These are phyloP conservation scores for Drosophila yooni DNA, from an alignment of 2,888 invertebrate genomes.

Conservation along the genomic window DNA sequence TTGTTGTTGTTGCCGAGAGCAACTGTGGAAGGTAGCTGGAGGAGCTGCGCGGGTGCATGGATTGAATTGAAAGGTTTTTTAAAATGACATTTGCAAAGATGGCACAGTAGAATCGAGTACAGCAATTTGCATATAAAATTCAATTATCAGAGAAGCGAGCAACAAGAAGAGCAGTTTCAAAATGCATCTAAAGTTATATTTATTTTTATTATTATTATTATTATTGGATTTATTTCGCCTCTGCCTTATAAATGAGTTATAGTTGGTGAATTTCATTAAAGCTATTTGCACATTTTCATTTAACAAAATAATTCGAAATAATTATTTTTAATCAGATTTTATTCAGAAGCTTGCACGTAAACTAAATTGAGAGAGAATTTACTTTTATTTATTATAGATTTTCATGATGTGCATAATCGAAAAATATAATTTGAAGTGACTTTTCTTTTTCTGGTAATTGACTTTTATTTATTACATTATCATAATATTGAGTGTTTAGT, in stretches of 20 bases:
- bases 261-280: not conserved
- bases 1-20: slow-evolving; percentile 17
- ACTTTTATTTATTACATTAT: not conserved
- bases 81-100: slow-evolving; percentile 71
- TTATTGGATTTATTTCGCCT: not conserved
- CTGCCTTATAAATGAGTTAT: not conserved
- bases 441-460: not conserved
- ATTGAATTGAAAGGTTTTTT: slow-evolving; percentile 61
- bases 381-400: too few relatives aligned
- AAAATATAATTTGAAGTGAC: too few relatives aligned
- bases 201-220: not conserved
- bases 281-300: too few relatives aligned
- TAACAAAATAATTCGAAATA: too few relatives aligned
- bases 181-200: not conserved
- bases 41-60: slow-evolving; percentile 25
- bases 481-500: not conserved
- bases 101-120: slow-evolving; percentile 45
- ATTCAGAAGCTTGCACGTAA: not conserved
- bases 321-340: not conserved
- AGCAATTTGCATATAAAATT: slow-evolving; percentile 9
- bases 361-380: not conserved
- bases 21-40: not conserved
- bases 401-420: too few relatives aligned
- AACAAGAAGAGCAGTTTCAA: not conserved
- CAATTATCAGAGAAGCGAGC: not conserved